These are phyloP conservation scores for Drosophila orena DNA, from an alignment of 1,140 invertebrate species.

Conservation along the genomic window DNA sequence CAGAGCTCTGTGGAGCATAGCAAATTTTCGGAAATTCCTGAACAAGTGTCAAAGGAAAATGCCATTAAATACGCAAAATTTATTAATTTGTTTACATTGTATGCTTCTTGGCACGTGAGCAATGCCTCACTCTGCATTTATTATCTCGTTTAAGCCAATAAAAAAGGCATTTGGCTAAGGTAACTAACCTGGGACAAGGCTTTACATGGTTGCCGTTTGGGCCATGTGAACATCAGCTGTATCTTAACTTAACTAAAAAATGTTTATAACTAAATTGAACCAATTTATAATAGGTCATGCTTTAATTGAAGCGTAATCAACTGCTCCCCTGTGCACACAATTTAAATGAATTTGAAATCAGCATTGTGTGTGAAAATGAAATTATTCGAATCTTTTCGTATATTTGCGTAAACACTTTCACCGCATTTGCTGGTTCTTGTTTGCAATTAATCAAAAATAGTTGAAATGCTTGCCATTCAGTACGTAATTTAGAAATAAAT, in stretches of 20 bases:
- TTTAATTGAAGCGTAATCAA: slow-evolving; percentile 23
- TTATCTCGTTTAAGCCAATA: slow-evolving; percentile 7
- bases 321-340: slow-evolving; percentile 5
- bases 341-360: slow-evolving; percentile 24
- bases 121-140: slow-evolving; percentile 19
- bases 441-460: slow-evolving; percentile 59
- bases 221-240: slow-evolving; percentile 2
- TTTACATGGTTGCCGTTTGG: slow-evolving; percentile 13
- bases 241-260: not conserved
- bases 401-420: slow-evolving; percentile 15
- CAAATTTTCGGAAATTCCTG: slow-evolving; percentile 31
- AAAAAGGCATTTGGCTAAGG: slow-evolving; percentile 29
- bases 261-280: too few relatives aligned
- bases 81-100: slow-evolving; percentile 54
- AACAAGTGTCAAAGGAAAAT: slow-evolving; percentile 38
- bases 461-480: slow-evolving; percentile 28
- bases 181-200: slow-evolving; percentile 58
- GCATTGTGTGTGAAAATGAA: slow-evolving; percentile 23
- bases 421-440: slow-evolving; percentile 7
- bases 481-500: slow-evolving; percentile 36
- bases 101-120: slow-evolving; percentile 47
- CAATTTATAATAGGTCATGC: slow-evolving; percentile 10
- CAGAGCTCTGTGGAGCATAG: slow-evolving; percentile 35
- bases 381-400: slow-evolving; percentile 2
- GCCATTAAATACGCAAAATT: slow-evolving; percentile 47